phyloP scores from a whole-genome alignment of 2,888 invertebrate genomes.

The Psylliodes chrysocephalus region DNA sequence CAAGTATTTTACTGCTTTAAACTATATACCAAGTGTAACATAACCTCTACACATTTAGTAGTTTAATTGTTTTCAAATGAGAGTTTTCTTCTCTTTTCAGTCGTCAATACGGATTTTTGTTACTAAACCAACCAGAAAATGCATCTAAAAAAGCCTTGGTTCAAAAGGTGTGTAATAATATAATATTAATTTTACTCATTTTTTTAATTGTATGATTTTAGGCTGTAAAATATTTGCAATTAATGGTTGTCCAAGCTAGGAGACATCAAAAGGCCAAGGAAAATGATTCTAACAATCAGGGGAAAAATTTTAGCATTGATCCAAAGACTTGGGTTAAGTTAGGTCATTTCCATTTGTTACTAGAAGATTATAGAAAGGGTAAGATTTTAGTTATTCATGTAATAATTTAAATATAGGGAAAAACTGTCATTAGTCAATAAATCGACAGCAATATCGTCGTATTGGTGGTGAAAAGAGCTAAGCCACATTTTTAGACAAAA shows the following conservation, averaged over 20 bases:
- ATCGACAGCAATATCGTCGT: too few relatives aligned
- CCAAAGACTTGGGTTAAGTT: conserved; percentile 93
- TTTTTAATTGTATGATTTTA: conserved; percentile 53
- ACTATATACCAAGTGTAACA: not conserved
- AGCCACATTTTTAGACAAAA: too few relatives aligned
- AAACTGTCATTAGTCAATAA: too few relatives aligned
- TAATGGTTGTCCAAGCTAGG: conserved; percentile 84
- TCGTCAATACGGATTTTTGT: conserved; percentile 91
- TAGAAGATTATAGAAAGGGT: conserved; percentile 97
- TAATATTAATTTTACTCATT: conserved; percentile 6
- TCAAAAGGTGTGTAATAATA: conserved; percentile 69
- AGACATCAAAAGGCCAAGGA: conserved; percentile 66
- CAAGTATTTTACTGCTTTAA: too few relatives aligned
- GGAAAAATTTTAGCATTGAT: conserved; percentile 80
- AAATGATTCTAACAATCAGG: conserved; percentile 60
- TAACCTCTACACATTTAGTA: not conserved
- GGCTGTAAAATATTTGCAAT: conserved; percentile 86
- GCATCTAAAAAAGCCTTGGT: conserved; percentile 82
- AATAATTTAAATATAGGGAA: too few relatives aligned
- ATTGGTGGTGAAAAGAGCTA: too few relatives aligned
- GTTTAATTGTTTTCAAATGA: conserved; percentile 15
- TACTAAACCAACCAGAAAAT: conserved; percentile 84
- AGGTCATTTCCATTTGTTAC: conserved; percentile 92
- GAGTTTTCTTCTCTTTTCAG: conserved; percentile 68
- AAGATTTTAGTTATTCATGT: too few relatives aligned